A percentile compares a stretch with the other conserved stretches of the same genome.
phyloP scores from a whole-genome alignment of 2,888 invertebrate species.

The Tetrapedia diversipes region DNA sequence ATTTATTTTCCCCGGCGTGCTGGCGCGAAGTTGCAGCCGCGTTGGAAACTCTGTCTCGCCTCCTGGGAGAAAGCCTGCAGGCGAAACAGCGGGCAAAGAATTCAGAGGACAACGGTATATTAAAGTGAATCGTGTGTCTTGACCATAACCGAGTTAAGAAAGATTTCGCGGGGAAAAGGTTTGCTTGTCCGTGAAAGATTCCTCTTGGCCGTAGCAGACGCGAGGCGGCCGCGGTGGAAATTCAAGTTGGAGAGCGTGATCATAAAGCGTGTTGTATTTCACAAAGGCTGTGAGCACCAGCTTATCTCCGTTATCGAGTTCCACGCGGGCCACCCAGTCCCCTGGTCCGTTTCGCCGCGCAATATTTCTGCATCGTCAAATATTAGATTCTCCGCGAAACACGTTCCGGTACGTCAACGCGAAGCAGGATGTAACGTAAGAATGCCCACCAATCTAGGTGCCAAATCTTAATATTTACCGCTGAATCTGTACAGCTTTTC shows the following conservation, averaged over 20 bases:
- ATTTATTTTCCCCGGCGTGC: conserved; percentile 3
- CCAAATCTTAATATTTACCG: background rate
- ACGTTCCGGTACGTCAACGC: no score
- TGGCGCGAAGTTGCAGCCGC: background rate
- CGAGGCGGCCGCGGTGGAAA: conserved; percentile 20
- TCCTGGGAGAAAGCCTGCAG: background rate
- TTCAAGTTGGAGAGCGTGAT: conserved; percentile 3
- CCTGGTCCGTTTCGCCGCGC: background rate
- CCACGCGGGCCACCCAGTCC: background rate
- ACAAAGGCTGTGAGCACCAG: background rate
- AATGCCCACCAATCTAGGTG: no score
- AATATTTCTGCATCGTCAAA: background rate
- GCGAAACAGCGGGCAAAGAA: background rate
- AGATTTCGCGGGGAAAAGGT: conserved; percentile 14
- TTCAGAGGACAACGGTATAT: conserved; percentile 20
- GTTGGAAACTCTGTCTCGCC: background rate
- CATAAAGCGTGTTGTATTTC: conserved; percentile 20
- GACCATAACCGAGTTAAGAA: conserved; percentile 6
- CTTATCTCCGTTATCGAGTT: conserved; percentile 10
- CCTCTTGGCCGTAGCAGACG: background rate
- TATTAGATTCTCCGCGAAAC: background rate
- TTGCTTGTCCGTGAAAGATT: conserved; percentile 4
- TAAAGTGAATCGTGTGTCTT: background rate
- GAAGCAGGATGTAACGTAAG: background rate
- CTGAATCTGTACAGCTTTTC: background rate